Conservation (phyloP, 2,113 vertebrate genomes). For the Siniperca chuatsi region DNA sequence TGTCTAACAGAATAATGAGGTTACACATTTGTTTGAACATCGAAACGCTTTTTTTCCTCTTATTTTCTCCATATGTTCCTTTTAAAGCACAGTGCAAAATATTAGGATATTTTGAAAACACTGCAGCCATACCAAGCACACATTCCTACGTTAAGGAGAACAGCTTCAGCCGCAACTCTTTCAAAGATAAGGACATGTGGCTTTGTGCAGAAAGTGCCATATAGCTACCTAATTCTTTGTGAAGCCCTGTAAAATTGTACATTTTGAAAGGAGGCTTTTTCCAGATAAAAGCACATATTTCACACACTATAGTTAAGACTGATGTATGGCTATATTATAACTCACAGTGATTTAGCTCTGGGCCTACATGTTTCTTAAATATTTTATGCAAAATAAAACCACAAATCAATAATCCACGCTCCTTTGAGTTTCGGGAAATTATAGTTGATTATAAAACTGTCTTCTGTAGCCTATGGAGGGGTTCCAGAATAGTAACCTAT, state of each 20-base stretch:
- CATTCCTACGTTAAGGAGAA: not conserved
- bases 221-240: not conserved
- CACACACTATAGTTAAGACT: not conserved
- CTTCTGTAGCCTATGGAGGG: not conserved
- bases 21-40: not conserved
- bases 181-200: not conserved
- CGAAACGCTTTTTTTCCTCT: not conserved
- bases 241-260: not conserved
- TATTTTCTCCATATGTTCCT: not conserved
- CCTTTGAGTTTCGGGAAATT: not conserved
- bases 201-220: not conserved
- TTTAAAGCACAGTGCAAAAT: not conserved
- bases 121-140: slow-evolving; percentile 9
- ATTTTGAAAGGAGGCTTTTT: not conserved
- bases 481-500: too few species aligned
- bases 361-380: not conserved
- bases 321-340: not conserved
- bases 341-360: not conserved
- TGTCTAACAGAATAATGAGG: not conserved
- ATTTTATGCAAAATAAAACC: not conserved
- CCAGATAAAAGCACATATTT: not conserved
- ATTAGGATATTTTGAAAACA: slow-evolving; percentile 4
- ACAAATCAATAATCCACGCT: too few species aligned
- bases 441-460: not conserved
- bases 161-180: not conserved